phyloP scores from a whole-genome alignment of 2,888 invertebrate species.

The Odontocerum albicorne region DNA sequence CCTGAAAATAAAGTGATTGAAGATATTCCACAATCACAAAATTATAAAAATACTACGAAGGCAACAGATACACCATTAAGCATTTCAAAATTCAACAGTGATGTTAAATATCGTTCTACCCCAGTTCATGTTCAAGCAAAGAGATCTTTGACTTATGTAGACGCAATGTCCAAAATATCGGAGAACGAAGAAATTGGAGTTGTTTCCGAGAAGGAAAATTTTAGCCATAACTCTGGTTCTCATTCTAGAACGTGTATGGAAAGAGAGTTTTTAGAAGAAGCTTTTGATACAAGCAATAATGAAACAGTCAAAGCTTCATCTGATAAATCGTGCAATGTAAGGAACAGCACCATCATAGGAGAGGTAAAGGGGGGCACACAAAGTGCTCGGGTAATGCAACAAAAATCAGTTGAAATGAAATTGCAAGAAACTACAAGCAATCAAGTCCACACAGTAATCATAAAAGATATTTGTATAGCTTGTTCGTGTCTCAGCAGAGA shows the following conservation, averaged over 20 bases:
- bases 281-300: conserved; percentile 45
- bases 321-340: not conserved
- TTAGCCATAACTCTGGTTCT: not conserved
- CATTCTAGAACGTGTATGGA: conserved; percentile 38
- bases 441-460: no score
- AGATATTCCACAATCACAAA: no score
- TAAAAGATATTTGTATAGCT: conserved; percentile 35
- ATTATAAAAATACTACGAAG: not conserved
- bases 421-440: not conserved
- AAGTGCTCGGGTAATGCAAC: conserved; percentile 42
- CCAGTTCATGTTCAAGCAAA: conserved; percentile 43
- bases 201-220: not conserved
- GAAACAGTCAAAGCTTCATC: not conserved
- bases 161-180: conserved; percentile 36
- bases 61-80: conserved; percentile 43
- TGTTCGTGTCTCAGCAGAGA: conserved; percentile 43
- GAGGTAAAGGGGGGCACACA: not conserved
- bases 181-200: conserved; percentile 37
- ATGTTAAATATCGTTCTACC: conserved; percentile 50
- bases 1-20: no score
- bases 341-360: conserved; percentile 17
- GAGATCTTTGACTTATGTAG: conserved; percentile 49
- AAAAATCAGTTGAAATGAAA: not conserved
- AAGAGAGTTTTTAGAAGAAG: conserved; percentile 48
- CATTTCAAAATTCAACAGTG: conserved; percentile 48